phyloP scores from a whole-genome alignment of 2,888 invertebrate species.

The Scaptomyza caliginosa region DNA sequence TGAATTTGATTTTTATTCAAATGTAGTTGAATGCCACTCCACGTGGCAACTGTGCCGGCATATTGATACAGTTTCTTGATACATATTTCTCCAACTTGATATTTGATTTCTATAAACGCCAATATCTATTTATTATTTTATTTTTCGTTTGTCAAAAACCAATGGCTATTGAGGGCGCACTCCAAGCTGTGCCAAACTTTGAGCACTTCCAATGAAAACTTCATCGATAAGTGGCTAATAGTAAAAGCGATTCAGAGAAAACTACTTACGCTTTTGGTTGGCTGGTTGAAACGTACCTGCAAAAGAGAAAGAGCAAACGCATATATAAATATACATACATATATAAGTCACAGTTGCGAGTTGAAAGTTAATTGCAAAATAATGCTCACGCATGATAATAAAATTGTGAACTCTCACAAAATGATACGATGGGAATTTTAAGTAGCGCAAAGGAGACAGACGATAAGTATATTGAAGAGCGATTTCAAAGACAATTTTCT shows the following conservation, averaged over 20 bases:
- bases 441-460: conserved; percentile 5
- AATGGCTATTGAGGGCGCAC: conserved; percentile 27
- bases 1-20: conserved; percentile 33
- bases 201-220: conserved; percentile 43
- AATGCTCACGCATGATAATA: not conserved
- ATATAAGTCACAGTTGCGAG: conserved; percentile 12
- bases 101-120: conserved; percentile 8
- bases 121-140: not conserved
- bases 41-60: not conserved
- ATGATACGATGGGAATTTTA: conserved; percentile 15
- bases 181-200: conserved; percentile 35
- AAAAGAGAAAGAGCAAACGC: conserved; percentile 39
- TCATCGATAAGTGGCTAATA: conserved; percentile 60
- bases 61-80: conserved; percentile 15
- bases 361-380: conserved; percentile 15
- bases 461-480: conserved; percentile 37
- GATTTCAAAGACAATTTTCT: conserved; percentile 52
- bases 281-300: conserved; percentile 74
- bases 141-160: conserved; percentile 19
- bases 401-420: conserved; percentile 4
- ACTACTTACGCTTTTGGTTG: conserved; percentile 73
- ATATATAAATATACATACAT: not conserved
- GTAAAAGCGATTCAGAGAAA: conserved; percentile 48
- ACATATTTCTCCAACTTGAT: conserved; percentile 7
- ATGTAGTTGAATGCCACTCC: conserved; percentile 21